Conservation (phyloP, 2,888 invertebrate genomes). For the Blera fallax region DNA sequence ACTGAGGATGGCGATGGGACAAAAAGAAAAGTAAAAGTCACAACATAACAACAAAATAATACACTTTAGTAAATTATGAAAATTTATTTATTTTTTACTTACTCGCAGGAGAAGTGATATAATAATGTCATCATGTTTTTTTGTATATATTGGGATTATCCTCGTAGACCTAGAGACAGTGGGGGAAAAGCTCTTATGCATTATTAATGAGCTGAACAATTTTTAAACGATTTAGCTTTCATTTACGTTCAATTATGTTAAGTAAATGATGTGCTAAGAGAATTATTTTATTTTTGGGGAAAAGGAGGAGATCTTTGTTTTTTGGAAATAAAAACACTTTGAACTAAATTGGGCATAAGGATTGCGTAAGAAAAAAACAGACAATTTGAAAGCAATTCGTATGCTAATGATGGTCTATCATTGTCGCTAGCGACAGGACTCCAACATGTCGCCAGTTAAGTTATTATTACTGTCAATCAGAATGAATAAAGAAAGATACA, state of each 20-base stretch:
- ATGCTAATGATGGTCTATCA: slow-evolving; percentile 33
- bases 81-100: slow-evolving; percentile 35
- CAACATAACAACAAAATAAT: slow-evolving; percentile 40
- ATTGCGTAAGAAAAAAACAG: neutral
- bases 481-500: no score
- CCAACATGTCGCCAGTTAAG: slow-evolving; percentile 4
- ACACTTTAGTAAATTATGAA: slow-evolving; percentile 54
- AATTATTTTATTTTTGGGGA: neutral
- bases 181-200: slow-evolving; percentile 30
- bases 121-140: slow-evolving; percentile 35
- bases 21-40: slow-evolving; percentile 5
- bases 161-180: slow-evolving; percentile 1
- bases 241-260: slow-evolving; percentile 61
- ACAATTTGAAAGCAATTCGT: slow-evolving; percentile 52
- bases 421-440: neutral
- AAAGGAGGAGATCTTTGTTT: neutral
- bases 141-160: slow-evolving; percentile 30
- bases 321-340: neutral
- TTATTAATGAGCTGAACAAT: slow-evolving; percentile 59
- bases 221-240: slow-evolving; percentile 62
- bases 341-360: neutral
- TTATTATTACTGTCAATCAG: neutral
- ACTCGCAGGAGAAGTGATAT: slow-evolving; percentile 5
- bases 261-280: slow-evolving; percentile 25
- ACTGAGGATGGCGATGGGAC: neutral